Base-by-base conservation (phyloP, 1,140 invertebrate species). In the Drosophila lowei region DNA sequence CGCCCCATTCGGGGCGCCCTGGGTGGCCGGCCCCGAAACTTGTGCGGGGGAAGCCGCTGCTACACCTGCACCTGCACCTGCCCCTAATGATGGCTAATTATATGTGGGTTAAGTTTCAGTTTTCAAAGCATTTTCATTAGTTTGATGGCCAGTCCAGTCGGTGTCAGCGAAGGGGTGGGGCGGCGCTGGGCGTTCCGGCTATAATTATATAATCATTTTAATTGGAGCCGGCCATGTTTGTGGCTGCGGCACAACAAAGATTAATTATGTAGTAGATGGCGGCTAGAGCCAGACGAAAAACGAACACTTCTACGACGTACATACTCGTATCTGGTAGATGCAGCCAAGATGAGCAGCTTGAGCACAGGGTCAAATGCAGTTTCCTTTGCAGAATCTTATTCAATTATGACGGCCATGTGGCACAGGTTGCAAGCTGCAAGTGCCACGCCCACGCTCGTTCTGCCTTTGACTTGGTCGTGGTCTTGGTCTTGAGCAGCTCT, bases 141-240 rank as follows among this genome's bases (percentile, higher is more conserved):
- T 77, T 79, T 84, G 60, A 73, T 79, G 75, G 74, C 49, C 30
- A 30, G 30, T 2, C 8, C 30, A 30, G 30, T 30, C 30, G 30
- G 30, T 30, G 28, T 30, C 6, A 30, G 28, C 1, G 28, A 34
- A 41, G n/a, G 25, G 43, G 9, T 38, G 34, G 9, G 34, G 34
- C 11, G 34, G 9, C 30, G 50, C 42, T 57, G 59, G 77, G 64
- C 75, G 53, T 65, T 71, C 46, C 48, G 56, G 49, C 57, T 62
- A 64, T 88, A 85, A 85, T 85, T 85, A 85, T 78, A 81, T 77
- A 72, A 85, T 86, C 53, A 85, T 81, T 86, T 85, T 88, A 85
- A 86, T 85, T 85, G 73, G 68, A 81, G 57, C 50, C 43, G 63
- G 63, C 50, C 6, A 68, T 73, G 68, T 72, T 72, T 61, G 67